A percentile compares a stretch with the other conserved stretches of the same genome.
Conservation (phyloP, 2,113 vertebrate species). For the Phyllostomus discolor region DNA sequence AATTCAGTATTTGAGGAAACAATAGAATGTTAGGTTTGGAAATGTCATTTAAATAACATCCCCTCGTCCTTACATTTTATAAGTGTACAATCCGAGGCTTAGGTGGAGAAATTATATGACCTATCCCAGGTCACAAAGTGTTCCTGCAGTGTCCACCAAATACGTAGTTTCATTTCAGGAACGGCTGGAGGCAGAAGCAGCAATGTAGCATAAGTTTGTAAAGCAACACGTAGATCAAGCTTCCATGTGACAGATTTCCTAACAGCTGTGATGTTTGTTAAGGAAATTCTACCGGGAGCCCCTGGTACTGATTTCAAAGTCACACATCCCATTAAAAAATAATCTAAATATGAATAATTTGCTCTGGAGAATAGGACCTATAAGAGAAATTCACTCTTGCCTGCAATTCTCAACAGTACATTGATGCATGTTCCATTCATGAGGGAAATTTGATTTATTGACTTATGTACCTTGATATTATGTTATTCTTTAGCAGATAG, state of each 20-base stretch:
- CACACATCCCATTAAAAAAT: not conserved
- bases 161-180: not conserved
- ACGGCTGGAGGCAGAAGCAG: not conserved
- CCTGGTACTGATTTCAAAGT: not conserved
- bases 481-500: slow-evolving; percentile 12
- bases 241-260: not conserved
- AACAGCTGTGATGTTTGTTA: slow-evolving; percentile 16
- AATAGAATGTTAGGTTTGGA: not conserved
- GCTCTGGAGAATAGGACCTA: not conserved
- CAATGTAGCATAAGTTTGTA: not conserved
- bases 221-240: not conserved
- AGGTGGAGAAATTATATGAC: not conserved
- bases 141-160: not conserved
- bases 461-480: not conserved
- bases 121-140: not conserved
- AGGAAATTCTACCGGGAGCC: not conserved
- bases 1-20: not conserved
- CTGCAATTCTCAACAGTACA: not conserved
- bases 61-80: not conserved
- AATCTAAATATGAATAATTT: slow-evolving; percentile 46
- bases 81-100: not conserved
- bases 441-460: slow-evolving; percentile 34
- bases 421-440: not conserved
- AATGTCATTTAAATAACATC: not conserved
- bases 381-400: not conserved